Conservation (phyloP, 2,888 invertebrate species). For the Petrophora chlorosata region DNA sequence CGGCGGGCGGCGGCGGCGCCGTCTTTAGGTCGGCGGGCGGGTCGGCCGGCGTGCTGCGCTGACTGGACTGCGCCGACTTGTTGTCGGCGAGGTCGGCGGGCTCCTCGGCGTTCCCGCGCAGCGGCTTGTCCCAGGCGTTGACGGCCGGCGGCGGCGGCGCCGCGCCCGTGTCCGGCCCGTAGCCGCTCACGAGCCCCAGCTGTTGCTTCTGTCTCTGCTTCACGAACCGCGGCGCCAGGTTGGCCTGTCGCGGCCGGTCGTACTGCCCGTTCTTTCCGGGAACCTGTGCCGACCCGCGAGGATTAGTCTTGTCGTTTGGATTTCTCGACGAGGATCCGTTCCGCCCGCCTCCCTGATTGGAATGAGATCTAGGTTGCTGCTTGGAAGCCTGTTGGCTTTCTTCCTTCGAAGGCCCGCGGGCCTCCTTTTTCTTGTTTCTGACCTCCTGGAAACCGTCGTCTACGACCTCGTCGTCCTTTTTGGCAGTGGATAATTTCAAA, state of each 20-base stretch:
- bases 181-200: conserved; percentile 67
- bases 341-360: conserved; percentile 73
- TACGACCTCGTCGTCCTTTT: conserved; percentile 80
- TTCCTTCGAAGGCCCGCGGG: conserved; percentile 66
- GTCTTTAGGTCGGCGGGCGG: conserved; percentile 60
- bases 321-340: conserved; percentile 74
- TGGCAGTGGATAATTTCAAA: conserved; percentile 61
- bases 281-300: conserved; percentile 63
- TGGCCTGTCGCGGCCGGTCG: conserved; percentile 83
- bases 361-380: conserved; percentile 74
- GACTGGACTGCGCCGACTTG: conserved; percentile 73
- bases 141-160: conserved; percentile 88
- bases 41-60: conserved; percentile 75
- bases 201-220: conserved; percentile 87
- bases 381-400: conserved; percentile 60
- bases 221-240: conserved; percentile 90
- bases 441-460: conserved; percentile 93
- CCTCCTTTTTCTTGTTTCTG: conserved; percentile 90
- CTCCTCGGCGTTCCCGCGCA: conserved; percentile 83
- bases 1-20: conserved; percentile 44
- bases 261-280: conserved; percentile 69
- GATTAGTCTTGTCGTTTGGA: conserved; percentile 67
- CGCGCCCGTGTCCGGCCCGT: conserved; percentile 80
- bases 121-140: conserved; percentile 94
- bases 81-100: conserved; percentile 56